Evolutionary conservation across 2,113 vertebrate genomes (phyloP).

Genomic region (Theristicus caerulescens): DNA sequence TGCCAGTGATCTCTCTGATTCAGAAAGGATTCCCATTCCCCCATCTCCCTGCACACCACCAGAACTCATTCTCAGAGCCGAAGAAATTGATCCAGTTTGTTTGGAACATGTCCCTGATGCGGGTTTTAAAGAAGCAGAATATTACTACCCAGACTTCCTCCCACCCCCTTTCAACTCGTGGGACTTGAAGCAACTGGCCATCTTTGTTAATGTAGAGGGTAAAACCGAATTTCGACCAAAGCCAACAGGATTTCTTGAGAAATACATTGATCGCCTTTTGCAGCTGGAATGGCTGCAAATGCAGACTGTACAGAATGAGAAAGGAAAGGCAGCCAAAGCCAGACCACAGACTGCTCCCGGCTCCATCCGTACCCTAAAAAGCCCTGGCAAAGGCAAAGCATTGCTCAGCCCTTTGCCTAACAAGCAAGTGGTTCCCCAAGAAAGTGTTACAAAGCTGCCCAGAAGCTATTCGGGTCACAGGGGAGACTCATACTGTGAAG

Average conservation of each 20-base stretch:
- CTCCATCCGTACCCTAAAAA: conserved; percentile 32
- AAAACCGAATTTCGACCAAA: conserved; percentile 38
- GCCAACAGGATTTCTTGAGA: conserved; percentile 76
- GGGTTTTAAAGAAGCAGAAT: background rate
- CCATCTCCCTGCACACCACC: conserved; percentile 74
- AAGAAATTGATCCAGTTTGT: conserved; percentile 74
- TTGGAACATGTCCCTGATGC: conserved; percentile 40
- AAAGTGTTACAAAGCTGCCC: conserved; percentile 1
- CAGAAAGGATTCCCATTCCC: conserved; percentile 76
- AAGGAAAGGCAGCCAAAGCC: conserved; percentile 60
- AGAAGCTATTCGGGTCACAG: background rate
- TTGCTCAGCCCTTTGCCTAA: background rate
- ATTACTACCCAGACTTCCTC: conserved; percentile 86
- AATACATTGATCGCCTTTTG: conserved; percentile 82
- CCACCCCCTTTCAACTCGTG: conserved; percentile 89
- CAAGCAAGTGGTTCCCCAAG: conserved; percentile 10
- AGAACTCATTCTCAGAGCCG: conserved; percentile 84
- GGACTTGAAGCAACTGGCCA: conserved; percentile 82
- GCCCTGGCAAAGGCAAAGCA: conserved; percentile 58
- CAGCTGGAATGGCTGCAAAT: conserved; percentile 88
- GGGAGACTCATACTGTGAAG: background rate
- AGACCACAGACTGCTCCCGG: conserved; percentile 49
- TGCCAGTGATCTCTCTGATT: conserved; percentile 89
- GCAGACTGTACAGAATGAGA: conserved; percentile 81
- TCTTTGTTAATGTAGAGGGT: conserved; percentile 76